These are phyloP conservation scores for Leucozona laternaria DNA, from an alignment of 2,888 invertebrate genomes.

Conservation along the genomic window DNA sequence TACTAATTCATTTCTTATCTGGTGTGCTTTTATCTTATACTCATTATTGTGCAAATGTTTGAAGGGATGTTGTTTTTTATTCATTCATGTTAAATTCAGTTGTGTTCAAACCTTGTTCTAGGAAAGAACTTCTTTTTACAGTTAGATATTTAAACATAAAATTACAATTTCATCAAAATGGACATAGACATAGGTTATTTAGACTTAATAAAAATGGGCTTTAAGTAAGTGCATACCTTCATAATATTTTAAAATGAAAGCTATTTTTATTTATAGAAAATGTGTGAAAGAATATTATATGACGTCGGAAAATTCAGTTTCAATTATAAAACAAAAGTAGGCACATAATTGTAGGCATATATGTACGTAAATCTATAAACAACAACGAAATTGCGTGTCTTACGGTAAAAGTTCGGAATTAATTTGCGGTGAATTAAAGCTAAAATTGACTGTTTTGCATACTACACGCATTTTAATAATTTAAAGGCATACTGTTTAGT, in stretches of 20 bases:
- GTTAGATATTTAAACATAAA: not conserved
- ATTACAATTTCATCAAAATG: constrained; percentile 76
- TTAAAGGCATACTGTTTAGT: not conserved
- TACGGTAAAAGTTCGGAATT: not conserved
- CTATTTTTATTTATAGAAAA: not conserved
- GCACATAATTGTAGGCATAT: too few species aligned
- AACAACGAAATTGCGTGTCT: not conserved
- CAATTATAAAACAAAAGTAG: not conserved
- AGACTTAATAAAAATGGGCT: constrained; percentile 80
- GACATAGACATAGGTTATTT: constrained; percentile 79
- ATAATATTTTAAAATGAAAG: too few species aligned
- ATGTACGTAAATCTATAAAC: not conserved
- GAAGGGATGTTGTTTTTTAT: constrained; percentile 26
- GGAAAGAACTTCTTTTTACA: constrained; percentile 6
- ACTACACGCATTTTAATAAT: not conserved
- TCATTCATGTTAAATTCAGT: constrained; percentile 25
- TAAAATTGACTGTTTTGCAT: not conserved
- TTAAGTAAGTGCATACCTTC: constrained; percentile 81
- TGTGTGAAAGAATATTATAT: not conserved
- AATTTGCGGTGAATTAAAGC: not conserved
- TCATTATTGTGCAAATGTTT: constrained; percentile 3
- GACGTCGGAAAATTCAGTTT: not conserved
- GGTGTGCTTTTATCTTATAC: not conserved
- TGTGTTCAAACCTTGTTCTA: constrained; percentile 12
- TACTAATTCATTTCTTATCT: constrained; percentile 17